Percentiles rank a stretch among this genome's conserved stretches.
phyloP scores from a whole-genome alignment of 2,888 invertebrate genomes.

The Epinotia nisella region DNA sequence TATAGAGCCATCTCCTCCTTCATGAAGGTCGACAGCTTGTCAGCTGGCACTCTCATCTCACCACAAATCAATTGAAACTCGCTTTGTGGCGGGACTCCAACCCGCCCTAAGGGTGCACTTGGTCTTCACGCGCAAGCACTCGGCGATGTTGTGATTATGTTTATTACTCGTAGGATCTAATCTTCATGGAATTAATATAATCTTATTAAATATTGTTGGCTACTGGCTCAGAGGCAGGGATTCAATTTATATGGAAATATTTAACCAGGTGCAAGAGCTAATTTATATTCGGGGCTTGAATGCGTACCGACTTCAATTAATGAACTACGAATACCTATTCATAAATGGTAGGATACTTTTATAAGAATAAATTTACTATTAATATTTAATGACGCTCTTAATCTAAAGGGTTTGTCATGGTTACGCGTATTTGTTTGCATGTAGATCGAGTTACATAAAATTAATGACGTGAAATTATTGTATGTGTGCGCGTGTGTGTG shows the following conservation, averaged over 20 bases:
- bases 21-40: too few relatives aligned
- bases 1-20: too few relatives aligned
- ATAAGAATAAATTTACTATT: slow-evolving; percentile 10
- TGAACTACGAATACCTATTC: slow-evolving; percentile 25
- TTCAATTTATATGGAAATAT: slow-evolving; percentile 35
- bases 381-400: background rate
- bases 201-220: background rate
- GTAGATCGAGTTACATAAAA: background rate
- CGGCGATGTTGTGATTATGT: too few relatives aligned
- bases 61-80: too few relatives aligned
- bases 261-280: slow-evolving; percentile 33
- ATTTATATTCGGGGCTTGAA: slow-evolving; percentile 28
- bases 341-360: slow-evolving; percentile 10
- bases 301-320: slow-evolving; percentile 2
- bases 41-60: too few relatives aligned
- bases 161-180: too few relatives aligned
- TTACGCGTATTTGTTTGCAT: background rate
- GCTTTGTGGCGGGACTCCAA: too few relatives aligned
- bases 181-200: background rate
- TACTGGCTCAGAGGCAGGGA: background rate
- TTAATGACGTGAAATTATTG: too few relatives aligned
- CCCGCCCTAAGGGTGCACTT: too few relatives aligned
- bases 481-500: too few relatives aligned
- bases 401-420: background rate
- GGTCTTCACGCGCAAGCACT: too few relatives aligned